These are phyloP conservation scores for Drosophila stalkeri DNA, from an alignment of 2,888 invertebrate species.

Conservation along the genomic window DNA sequence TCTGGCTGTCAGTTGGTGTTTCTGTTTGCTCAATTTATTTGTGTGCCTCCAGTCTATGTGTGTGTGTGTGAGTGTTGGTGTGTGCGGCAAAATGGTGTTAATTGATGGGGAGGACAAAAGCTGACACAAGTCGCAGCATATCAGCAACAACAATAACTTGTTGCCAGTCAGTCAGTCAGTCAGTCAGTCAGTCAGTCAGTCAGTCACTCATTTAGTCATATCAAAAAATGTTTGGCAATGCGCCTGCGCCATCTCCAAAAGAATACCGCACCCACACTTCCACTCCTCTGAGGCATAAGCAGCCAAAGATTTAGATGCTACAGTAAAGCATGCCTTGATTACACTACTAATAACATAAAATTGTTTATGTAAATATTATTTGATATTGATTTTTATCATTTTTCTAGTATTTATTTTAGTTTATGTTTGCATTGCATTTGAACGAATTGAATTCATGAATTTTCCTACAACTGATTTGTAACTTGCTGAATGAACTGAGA, in stretches of 20 bases:
- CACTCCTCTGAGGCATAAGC: background rate
- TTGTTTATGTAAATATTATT: background rate
- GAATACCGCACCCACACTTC: slow-evolving; percentile 3
- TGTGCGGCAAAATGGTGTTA: slow-evolving; percentile 64
- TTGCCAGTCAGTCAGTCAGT: slow-evolving; percentile 59
- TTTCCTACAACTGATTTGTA: background rate
- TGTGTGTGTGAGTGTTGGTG: no score
- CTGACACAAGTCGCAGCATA: slow-evolving; percentile 57
- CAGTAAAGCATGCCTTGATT: slow-evolving; percentile 29
- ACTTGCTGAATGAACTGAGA: no score
- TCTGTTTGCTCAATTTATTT: slow-evolving; percentile 54
- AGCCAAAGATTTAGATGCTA: slow-evolving; percentile 14
- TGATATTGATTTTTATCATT: background rate
- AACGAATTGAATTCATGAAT: background rate
- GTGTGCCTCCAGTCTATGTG: slow-evolving; percentile 29
- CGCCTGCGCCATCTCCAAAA: slow-evolving; percentile 61
- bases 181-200: slow-evolving; percentile 48
- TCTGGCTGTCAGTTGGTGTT: slow-evolving; percentile 38
- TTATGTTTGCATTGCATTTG: background rate
- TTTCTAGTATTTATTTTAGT: background rate
- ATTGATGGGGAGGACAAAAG: slow-evolving; percentile 70
- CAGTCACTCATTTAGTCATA: slow-evolving; percentile 47
- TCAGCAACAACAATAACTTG: slow-evolving; percentile 49
- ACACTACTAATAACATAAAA: background rate
- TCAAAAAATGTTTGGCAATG: slow-evolving; percentile 51